Evolutionary conservation across 2,888 invertebrate genomes (phyloP).

Genomic region (Drosophila niveifrons): DNA sequence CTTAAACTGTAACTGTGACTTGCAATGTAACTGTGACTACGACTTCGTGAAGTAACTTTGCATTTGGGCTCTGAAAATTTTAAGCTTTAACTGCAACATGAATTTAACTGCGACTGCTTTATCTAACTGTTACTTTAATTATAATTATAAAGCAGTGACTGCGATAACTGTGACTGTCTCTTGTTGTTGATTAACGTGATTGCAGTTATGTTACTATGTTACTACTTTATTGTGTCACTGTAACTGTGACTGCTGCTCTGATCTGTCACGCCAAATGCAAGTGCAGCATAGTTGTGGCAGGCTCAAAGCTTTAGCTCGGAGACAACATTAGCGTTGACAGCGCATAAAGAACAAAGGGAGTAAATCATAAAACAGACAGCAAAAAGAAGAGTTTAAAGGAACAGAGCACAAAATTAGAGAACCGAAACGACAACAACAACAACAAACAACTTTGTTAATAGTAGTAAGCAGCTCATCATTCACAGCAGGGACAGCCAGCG

Average conservation of each 20-base stretch:
- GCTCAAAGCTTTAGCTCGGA: conserved; percentile 53
- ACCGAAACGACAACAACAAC: conserved; percentile 11
- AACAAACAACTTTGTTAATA: conserved; percentile 73
- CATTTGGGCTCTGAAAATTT: neutral
- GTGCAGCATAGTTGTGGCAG: conserved; percentile 12
- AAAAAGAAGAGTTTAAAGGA: conserved; percentile 22
- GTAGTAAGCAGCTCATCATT: conserved; percentile 67
- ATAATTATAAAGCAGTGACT: too few relatives aligned
- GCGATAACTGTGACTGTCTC: too few relatives aligned
- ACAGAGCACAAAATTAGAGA: conserved; percentile 7
- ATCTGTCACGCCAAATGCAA: neutral
- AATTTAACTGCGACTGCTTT: conserved; percentile 3
- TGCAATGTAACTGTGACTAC: neutral
- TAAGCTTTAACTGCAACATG: conserved; percentile 14
- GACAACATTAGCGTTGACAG: conserved; percentile 76
- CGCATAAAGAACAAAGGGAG: conserved; percentile 46
- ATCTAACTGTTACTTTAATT: conserved; percentile 17
- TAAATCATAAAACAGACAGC: conserved; percentile 13
- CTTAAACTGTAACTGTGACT: conserved; percentile 17
- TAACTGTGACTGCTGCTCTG: conserved; percentile 27
- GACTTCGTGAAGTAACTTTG: conserved; percentile 3
- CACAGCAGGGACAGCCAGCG: conserved; percentile 26
- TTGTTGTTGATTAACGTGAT: too few relatives aligned
- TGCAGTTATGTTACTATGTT: neutral
- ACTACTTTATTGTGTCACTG: conserved; percentile 22